Conservation (phyloP, 37 sponge, comb jelly and placozoan genomes). For the Theonella swinhoei region DNA sequence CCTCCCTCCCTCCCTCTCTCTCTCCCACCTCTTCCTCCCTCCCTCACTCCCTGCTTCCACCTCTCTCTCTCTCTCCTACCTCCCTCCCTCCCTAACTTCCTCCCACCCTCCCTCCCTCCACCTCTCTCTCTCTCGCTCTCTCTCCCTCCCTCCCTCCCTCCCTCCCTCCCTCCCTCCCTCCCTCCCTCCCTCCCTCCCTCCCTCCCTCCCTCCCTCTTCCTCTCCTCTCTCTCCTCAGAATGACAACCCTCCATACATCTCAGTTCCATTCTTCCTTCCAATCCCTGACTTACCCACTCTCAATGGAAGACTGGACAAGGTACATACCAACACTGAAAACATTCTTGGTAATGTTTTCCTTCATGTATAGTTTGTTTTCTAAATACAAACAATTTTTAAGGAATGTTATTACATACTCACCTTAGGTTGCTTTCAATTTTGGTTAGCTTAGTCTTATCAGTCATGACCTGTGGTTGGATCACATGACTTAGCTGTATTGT, state of each 20-base stretch:
- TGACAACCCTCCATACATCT: not conserved
- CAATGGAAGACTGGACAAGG: not conserved
- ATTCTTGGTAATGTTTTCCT: no score
- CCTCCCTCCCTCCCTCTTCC: no score
- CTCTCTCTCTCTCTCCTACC: not conserved
- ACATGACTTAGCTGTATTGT: not conserved
- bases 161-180: not conserved
- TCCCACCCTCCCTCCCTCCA: not conserved
- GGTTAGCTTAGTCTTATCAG: no score
- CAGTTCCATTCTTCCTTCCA: not conserved
- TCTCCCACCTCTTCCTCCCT: not conserved
- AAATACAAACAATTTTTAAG: no score
- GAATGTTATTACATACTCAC: no score
- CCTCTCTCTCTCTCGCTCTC: no score
- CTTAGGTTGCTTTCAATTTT: no score
- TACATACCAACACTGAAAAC: not conserved
- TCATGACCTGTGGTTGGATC: no score
- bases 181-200: not conserved
- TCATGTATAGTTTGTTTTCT: no score
- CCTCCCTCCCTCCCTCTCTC: not conserved
- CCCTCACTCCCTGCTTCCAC: not conserved
- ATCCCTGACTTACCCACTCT: not conserved
- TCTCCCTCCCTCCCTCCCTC: not conserved
- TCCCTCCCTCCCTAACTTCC: constrained; percentile 6
- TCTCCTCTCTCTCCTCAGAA: not conserved